Base-by-base conservation (phyloP, 2,888 invertebrate genomes). In the Beris chalybata region DNA sequence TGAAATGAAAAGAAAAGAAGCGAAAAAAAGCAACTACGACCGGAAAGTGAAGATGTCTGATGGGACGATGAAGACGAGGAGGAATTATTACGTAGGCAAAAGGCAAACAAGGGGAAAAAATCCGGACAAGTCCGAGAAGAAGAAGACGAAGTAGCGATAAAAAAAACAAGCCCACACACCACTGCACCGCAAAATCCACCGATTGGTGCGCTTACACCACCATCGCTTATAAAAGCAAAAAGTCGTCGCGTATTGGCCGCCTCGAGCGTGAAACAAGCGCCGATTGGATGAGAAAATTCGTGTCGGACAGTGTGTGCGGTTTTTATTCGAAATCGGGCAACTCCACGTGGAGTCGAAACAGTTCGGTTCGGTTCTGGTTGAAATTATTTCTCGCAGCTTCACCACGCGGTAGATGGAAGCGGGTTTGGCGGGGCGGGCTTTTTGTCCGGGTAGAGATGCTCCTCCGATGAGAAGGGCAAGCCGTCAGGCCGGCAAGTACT, bases 21-120 rank as follows among this genome's bases (percentile, higher is more conserved):
- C 15, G n/a, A n/a, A 48, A 38, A 50, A 15, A 11, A n/a, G 12
- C 50, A 15, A 48, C 22, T 22, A 50, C 50, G 38, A 61, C 61
- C 61, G 61, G 61, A 50, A 61, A 61, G 61, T 61, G 43, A 61
- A 61, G 61, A 61, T 61, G 50, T 59, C 59, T 47, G 48, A n/a
- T 13, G 22, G 12, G 31, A 59, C 52, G 61, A 52, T 56, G 30
- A 61, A 61, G 61, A 50, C 52, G 52, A 50, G 50, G 38, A 45
- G 45, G 30, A 58, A 45, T 58, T 58, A 45, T 58, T 58, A 30
- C 22, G 61, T 50, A 61, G 61, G 50, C 61, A 61, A 52, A 61
- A 61, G 61, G 50, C 61, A 61, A 52, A 61, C 61, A 61, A 61
- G 31, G 48, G 47, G 59, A 59, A 48, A 61, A 61, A 43, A 61